Evolutionary conservation across 1,140 invertebrate species (phyloP).

Genomic region (Bombus fervidus): DNA sequence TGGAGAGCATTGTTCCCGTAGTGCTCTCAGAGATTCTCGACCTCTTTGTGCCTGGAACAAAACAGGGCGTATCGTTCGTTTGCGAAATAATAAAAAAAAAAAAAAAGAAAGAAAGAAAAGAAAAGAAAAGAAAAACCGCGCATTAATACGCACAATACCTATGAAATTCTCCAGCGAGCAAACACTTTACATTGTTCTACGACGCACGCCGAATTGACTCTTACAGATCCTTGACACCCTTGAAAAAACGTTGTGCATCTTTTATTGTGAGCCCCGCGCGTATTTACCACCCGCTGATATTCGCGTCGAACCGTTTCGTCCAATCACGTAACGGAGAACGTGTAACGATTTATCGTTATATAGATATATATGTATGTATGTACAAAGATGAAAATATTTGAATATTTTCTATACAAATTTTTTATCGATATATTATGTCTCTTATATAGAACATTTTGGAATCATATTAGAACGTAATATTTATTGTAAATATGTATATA

Average conservation of each 20-base stretch:
- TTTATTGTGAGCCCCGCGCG: slow-evolving; percentile 35
- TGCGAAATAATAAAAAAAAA: background rate
- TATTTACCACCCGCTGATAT: slow-evolving; percentile 38
- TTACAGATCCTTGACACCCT: slow-evolving; percentile 50
- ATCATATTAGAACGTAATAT: too few relatives aligned
- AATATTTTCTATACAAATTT: background rate
- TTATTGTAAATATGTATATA: too few relatives aligned
- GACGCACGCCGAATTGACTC: slow-evolving; percentile 52
- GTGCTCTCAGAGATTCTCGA: slow-evolving; percentile 61
- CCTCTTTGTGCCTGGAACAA: slow-evolving; percentile 79
- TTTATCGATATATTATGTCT: background rate
- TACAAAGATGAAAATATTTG: background rate
- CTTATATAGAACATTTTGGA: too few relatives aligned
- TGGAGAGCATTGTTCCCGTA: slow-evolving; percentile 83
- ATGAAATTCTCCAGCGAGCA: slow-evolving; percentile 50
- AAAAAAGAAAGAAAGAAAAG: background rate
- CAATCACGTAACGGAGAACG: background rate
- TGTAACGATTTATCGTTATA: slow-evolving; percentile 7
- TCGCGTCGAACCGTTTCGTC: background rate
- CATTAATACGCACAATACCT: slow-evolving; percentile 47
- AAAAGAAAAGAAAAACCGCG: slow-evolving; percentile 33
- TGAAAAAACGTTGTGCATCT: slow-evolving; percentile 52
- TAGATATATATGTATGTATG: background rate
- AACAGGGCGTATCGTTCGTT: slow-evolving; percentile 48
- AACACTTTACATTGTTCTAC: slow-evolving; percentile 55